These are phyloP conservation scores for Hipparchia semele DNA, from an alignment of 2,888 invertebrate genomes.

Conservation along the genomic window DNA sequence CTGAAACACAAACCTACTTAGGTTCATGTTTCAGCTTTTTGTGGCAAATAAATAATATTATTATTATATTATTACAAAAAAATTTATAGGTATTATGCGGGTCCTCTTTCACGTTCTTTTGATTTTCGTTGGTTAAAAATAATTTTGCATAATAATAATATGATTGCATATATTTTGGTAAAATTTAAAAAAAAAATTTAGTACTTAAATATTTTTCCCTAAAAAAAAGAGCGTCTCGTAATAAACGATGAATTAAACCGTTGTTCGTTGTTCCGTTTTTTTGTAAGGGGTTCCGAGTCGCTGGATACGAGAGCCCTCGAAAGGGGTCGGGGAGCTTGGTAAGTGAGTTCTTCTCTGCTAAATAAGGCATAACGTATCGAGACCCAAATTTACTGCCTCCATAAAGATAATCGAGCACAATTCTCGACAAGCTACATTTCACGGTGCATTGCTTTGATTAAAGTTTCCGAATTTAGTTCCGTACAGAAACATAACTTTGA, in stretches of 20 bases:
- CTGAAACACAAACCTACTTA: no score
- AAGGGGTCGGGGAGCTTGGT: constrained; percentile 63
- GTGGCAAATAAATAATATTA: no score
- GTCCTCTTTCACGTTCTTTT: no score
- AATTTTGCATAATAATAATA: no score
- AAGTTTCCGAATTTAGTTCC: not conserved
- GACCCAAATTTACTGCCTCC: constrained; percentile 61
- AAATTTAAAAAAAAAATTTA: no score
- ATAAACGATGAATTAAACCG: not conserved
- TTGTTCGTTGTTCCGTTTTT: constrained; percentile 61
- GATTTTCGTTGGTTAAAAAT: no score
- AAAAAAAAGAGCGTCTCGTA: not conserved
- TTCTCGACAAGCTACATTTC: constrained; percentile 67
- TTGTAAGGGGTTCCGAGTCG: constrained; percentile 79
- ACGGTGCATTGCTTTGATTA: constrained; percentile 56
- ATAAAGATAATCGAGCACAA: constrained; percentile 56
- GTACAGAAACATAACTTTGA: not conserved
- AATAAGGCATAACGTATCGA: constrained; percentile 73
- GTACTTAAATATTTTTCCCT: no score
- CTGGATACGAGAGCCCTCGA: constrained; percentile 70
- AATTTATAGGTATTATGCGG: no score
- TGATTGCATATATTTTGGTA: no score
- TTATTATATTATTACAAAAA: no score
- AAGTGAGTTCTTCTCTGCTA: constrained; percentile 44
- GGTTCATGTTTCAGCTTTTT: no score